Percentiles rank a stretch among this genome's conserved stretches.
Conservation (phyloP, 1,140 invertebrate species). For the Vollenhovia emeryi region DNA sequence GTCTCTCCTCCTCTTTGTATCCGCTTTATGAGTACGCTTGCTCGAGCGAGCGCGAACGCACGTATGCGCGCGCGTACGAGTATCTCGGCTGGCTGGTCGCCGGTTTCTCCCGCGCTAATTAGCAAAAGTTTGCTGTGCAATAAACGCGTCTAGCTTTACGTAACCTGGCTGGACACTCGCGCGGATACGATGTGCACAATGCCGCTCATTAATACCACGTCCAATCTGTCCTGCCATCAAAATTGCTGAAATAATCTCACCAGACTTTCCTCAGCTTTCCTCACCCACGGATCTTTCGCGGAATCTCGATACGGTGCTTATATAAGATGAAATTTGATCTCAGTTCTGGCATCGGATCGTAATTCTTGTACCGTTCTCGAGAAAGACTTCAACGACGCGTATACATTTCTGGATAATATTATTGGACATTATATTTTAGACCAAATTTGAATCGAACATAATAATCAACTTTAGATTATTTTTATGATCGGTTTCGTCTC, state of each 20-base stretch:
- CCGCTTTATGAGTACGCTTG: slow-evolving; percentile 33
- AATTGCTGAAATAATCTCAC: slow-evolving; percentile 46
- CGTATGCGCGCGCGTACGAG: slow-evolving; percentile 24
- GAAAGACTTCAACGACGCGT: neutral
- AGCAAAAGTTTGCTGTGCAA: slow-evolving; percentile 84
- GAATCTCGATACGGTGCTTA: neutral
- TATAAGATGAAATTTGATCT: neutral
- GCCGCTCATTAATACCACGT: slow-evolving; percentile 70
- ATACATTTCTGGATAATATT: neutral
- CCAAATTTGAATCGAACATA: neutral
- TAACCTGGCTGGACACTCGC: slow-evolving; percentile 77
- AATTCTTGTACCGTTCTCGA: neutral
- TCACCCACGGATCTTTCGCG: neutral
- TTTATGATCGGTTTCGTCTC: neutral
- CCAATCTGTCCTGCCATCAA: slow-evolving; percentile 36
- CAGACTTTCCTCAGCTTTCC: slow-evolving; percentile 43
- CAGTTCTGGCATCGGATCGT: neutral
- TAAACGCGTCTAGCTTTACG: slow-evolving; percentile 81
- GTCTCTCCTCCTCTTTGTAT: slow-evolving; percentile 54
- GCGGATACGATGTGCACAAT: slow-evolving; percentile 50
- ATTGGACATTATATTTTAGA: too few species aligned
- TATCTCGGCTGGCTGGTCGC: slow-evolving; percentile 81
- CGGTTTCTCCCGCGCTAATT: slow-evolving; percentile 84
- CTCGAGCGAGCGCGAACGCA: slow-evolving; percentile 15
- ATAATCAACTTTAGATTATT: neutral